These are phyloP conservation scores for Lates japonicus DNA, from an alignment of 2,797 vertebrate species.

Conservation along the genomic window DNA sequence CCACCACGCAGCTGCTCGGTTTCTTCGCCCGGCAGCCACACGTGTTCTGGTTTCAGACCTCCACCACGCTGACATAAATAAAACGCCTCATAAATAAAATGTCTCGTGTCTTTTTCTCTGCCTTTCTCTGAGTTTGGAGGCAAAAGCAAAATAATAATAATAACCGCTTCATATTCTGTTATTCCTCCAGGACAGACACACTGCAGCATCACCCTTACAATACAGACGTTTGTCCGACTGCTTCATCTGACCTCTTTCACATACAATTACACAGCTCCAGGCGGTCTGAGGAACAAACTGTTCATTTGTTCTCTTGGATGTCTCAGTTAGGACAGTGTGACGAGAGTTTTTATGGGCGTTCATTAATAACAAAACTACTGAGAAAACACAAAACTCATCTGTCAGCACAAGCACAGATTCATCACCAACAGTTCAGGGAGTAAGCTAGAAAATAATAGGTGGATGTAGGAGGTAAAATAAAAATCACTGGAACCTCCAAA, in stretches of 20 bases:
- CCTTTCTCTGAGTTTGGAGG: not conserved
- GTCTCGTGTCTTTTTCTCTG: not conserved
- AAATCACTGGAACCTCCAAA: not conserved
- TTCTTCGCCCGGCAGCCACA: constrained; percentile 1
- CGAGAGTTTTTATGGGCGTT: not conserved
- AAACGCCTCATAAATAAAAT: not conserved
- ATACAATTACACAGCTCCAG: not conserved
- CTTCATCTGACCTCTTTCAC: constrained; percentile 33
- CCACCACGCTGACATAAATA: not conserved
- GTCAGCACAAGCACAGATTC: too few species aligned
- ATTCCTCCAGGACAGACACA: constrained; percentile 29
- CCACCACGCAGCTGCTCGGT: not conserved
- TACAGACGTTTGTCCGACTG: constrained; percentile 24
- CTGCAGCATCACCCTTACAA: constrained; percentile 14
- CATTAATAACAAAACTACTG: not conserved
- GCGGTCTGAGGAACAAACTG: constrained; percentile 6
- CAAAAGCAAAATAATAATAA: not conserved
- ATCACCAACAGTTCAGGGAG: too few species aligned
- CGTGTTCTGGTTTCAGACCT: constrained; percentile 3
- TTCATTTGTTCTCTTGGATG: not conserved
- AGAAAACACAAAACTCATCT: not conserved
- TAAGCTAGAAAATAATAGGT: not conserved
- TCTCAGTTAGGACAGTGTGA: not conserved
- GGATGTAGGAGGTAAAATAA: not conserved
- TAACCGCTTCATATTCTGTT: not conserved